Evolutionary conservation across 2,888 invertebrate genomes (phyloP).

Genomic region (Brachypterus glaber): DNA sequence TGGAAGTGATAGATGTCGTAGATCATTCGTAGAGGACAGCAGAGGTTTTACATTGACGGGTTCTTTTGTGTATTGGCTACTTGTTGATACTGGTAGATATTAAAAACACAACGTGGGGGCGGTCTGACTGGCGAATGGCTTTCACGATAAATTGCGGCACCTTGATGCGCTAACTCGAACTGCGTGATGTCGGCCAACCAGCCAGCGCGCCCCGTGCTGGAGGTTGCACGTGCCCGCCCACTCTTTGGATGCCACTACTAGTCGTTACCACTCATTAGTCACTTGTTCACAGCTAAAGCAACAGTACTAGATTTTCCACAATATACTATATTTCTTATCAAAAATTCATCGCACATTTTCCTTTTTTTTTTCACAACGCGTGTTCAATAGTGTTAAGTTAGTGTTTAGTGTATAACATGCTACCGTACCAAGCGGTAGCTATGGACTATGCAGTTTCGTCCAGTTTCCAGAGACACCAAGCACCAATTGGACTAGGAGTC

Average conservation of each 20-base stretch:
- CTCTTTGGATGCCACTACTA: constrained; percentile 25
- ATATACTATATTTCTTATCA: constrained; percentile 3
- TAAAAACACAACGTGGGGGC: constrained; percentile 30
- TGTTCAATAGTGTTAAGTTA: constrained; percentile 7
- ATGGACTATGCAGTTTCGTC: constrained; percentile 69
- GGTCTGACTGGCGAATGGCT: constrained; percentile 35
- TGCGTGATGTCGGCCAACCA: constrained; percentile 40
- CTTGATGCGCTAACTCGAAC: constrained; percentile 31
- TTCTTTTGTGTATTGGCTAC: constrained; percentile 39
- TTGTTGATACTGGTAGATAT: constrained; percentile 35
- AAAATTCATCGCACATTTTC: constrained; percentile 8
- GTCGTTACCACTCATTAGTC: constrained; percentile 32
- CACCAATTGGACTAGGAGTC: constrained; percentile 43
- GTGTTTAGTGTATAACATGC: constrained; percentile 45
- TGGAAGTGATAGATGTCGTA: neutral
- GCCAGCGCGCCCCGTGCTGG: constrained; percentile 28
- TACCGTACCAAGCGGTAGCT: constrained; percentile 81
- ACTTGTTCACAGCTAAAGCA: constrained; percentile 28
- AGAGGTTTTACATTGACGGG: neutral
- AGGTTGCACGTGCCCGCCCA: constrained; percentile 30
- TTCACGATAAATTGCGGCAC: constrained; percentile 30
- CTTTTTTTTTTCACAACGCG: constrained; percentile 10
- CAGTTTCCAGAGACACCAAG: constrained; percentile 35
- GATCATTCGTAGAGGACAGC: neutral
- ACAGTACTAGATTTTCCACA: constrained; percentile 12